A percentile compares a stretch with the other conserved stretches of the same genome.
These are phyloP conservation scores for Oithona nana DNA, from an alignment of 2,888 invertebrate species.

Conservation along the genomic window DNA sequence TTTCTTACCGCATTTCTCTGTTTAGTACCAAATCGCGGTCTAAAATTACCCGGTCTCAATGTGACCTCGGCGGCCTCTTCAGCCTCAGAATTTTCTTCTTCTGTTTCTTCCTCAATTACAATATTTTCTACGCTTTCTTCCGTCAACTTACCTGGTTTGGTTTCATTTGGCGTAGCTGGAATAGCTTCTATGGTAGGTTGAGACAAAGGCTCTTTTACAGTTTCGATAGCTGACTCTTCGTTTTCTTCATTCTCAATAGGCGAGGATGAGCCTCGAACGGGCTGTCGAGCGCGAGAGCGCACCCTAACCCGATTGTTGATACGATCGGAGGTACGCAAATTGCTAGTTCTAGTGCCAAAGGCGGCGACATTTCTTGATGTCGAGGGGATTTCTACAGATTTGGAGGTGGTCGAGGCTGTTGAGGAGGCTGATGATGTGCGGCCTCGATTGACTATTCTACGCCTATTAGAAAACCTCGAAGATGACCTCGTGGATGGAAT, in stretches of 20 bases:
- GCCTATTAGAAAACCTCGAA: neutral
- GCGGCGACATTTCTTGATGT: neutral
- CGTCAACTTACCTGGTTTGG: too few relatives aligned
- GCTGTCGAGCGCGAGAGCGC: neutral
- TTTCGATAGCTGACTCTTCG: neutral
- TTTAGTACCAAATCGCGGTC: constrained; percentile 1
- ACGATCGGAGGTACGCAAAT: neutral
- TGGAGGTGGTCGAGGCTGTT: too few relatives aligned
- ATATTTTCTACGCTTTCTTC: too few relatives aligned
- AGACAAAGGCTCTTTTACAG: neutral
- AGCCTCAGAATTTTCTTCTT: neutral
- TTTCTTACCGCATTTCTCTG: constrained; percentile 8
- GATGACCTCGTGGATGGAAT: neutral
- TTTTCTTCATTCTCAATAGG: neutral
- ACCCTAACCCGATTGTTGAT: neutral
- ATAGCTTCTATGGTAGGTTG: neutral
- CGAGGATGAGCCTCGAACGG: too few relatives aligned
- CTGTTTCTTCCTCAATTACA: neutral
- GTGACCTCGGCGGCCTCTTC: neutral
- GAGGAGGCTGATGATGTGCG: too few relatives aligned
- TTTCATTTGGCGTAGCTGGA: neutral
- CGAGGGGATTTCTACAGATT: neutral
- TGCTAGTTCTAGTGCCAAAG: neutral
- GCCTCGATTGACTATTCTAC: neutral
- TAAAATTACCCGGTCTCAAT: neutral